Conservation (phyloP, 2,113 vertebrate species). For the Picathartes gymnocephalus region DNA sequence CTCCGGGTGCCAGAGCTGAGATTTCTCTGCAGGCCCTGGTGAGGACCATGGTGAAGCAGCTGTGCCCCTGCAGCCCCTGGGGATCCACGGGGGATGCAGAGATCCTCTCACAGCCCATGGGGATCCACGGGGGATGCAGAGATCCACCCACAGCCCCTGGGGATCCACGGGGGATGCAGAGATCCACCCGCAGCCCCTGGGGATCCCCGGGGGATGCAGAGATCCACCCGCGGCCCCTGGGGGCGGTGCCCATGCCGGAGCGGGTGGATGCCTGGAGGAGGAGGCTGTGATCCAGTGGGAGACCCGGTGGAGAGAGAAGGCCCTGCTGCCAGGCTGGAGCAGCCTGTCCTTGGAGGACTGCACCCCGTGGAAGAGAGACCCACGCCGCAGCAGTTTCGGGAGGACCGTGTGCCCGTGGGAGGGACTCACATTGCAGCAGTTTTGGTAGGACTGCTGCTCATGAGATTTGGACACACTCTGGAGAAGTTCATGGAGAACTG, state of each 20-base stretch:
- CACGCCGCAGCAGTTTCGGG: neutral
- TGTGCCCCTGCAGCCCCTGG: neutral
- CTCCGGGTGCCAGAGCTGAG: rapidly evolving
- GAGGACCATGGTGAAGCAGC: neutral
- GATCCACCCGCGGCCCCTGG: neutral
- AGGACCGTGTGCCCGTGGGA: too few species aligned
- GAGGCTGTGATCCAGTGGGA: neutral
- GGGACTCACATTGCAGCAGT: too few species aligned
- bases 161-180: neutral
- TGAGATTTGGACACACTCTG: neutral
- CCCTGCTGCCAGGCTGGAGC: neutral
- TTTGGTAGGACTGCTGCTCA: rapidly evolving
- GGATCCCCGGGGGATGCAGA: neutral
- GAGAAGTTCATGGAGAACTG: neutral
- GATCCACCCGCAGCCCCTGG: neutral
- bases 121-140: neutral
- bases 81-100: neutral
- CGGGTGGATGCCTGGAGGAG: neutral
- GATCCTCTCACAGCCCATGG: neutral
- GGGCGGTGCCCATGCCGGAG: neutral
- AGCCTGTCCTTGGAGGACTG: neutral
- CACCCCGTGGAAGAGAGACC: too few species aligned
- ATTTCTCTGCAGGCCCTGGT: rapidly evolving
- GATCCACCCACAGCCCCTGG: neutral
- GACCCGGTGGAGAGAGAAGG: too few species aligned